Conservation (phyloP, 2,888 invertebrate species). For the Pomacea canaliculata region DNA sequence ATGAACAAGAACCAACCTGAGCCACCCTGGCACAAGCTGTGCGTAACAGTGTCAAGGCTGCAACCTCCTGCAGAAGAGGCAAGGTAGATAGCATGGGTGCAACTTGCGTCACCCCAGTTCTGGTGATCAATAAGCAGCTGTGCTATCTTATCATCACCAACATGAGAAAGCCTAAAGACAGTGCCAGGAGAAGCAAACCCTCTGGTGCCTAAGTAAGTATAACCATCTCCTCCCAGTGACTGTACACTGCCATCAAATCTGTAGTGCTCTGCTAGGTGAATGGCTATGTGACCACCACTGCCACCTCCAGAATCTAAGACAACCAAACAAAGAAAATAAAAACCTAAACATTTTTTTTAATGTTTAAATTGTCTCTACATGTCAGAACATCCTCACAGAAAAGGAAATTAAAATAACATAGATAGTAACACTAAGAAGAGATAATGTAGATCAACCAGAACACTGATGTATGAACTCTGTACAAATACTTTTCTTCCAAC, state of each 20-base stretch:
- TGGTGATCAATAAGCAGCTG: conserved; percentile 44
- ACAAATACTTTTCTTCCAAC: too few relatives aligned
- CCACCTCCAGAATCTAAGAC: conserved; percentile 49
- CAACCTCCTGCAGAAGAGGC: conserved; percentile 28
- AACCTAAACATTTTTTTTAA: too few relatives aligned
- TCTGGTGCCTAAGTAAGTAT: neutral
- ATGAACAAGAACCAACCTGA: conserved; percentile 25
- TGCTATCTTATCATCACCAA: conserved; percentile 33
- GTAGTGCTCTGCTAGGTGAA: conserved; percentile 40
- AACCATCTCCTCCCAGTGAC: conserved; percentile 43
- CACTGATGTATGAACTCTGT: too few relatives aligned
- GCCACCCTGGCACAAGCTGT: conserved; percentile 42
- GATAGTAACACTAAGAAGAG: too few relatives aligned
- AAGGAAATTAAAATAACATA: too few relatives aligned
- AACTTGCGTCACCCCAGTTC: conserved; percentile 33
- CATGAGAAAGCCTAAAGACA: conserved; percentile 37
- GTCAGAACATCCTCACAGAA: too few relatives aligned
- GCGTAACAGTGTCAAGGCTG: conserved; percentile 35
- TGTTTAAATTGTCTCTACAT: too few relatives aligned
- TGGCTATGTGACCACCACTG: conserved; percentile 48
- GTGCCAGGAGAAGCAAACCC: conserved; percentile 49
- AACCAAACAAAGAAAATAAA: neutral
- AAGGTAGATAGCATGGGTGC: conserved; percentile 37
- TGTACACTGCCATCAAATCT: conserved; percentile 43
- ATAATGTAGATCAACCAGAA: too few relatives aligned